Evolutionary conservation across 2,797 vertebrate species (phyloP), one percentile per base, ranked within the genome.

Genomic region (Acridotheres tristis): DNA sequence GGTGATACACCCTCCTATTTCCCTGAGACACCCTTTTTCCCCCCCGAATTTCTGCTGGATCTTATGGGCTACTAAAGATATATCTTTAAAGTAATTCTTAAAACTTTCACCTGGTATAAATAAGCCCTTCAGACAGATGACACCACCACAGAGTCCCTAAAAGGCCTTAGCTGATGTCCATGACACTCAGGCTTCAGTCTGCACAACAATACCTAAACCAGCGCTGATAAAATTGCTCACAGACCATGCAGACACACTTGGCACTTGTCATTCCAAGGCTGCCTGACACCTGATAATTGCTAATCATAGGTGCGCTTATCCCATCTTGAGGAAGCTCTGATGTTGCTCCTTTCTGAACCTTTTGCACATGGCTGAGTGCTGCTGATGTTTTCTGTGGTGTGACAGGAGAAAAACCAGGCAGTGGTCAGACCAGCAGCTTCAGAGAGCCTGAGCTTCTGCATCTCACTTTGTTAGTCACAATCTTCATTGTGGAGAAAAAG

Each of bases 141-240:
- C 29, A 57, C 8, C 16, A n/a, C 11, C 20, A 38, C 10, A 9
- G 3, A 9, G 17, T 13, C 51, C 40, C 23, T 43, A 25, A 53
- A 61, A 72, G 36, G 36, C 57, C 11, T 51, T 21, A 21, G 78
- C 36, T 68, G 29, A 68, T 57, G 11, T 11, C 21, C 12, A 0
- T 21, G 47, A 16, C 19, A 4, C 17, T 26, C 11, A 20, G 15
- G 17, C 29, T 17, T 45, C 38, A 66, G 54, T 36, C 29, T 54
- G 63, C 1, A 2, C 58, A 90, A 14, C 0, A 1, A 20, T 23
- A 42, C 34, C 0, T 0, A 51, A 71, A 55, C 29, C 54, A 77
- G 32, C 16, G 10, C 16, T 34, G 40, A 73, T 50, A 30, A 21
- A 62, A 78, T n/a, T 65, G 50, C 34, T 73, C 51, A 25, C 40